Evolutionary conservation across 2,888 invertebrate species (phyloP).

Genomic region (Limnephilus auricula): DNA sequence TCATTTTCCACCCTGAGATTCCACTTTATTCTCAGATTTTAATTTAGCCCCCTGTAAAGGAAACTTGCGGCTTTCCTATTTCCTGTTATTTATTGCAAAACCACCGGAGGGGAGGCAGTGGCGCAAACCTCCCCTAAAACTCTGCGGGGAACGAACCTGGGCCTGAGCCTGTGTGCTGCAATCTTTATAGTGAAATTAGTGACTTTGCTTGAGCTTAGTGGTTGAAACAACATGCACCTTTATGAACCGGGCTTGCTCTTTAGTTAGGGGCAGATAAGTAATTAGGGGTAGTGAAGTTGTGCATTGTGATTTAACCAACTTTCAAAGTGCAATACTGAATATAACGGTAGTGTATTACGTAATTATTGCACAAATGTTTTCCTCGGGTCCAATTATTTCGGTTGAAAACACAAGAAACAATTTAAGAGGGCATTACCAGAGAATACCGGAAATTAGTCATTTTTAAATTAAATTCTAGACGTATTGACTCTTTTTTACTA

Average conservation of each 20-base stretch:
- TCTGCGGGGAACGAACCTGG: constrained; percentile 26
- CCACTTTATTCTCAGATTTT: constrained; percentile 47
- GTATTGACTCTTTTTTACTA: no score
- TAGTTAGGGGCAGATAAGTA: neutral
- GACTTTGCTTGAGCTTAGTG: constrained; percentile 19
- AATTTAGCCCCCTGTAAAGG: constrained; percentile 41
- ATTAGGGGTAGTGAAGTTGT: neutral
- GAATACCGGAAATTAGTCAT: no score
- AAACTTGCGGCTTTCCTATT: constrained; percentile 48
- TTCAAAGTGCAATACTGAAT: neutral
- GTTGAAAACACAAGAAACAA: no score
- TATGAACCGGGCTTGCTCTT: neutral
- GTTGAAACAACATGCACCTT: constrained; percentile 23
- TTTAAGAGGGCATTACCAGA: no score
- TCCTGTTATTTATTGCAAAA: constrained; percentile 45
- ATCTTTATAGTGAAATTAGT: constrained; percentile 58
- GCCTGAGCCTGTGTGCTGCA: constrained; percentile 43
- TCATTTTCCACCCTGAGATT: constrained; percentile 39
- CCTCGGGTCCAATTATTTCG: no score
- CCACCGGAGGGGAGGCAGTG: constrained; percentile 24
- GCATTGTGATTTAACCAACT: neutral
- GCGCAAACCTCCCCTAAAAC: constrained; percentile 27
- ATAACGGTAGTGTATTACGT: no score
- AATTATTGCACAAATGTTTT: no score
- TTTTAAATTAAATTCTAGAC: no score